Evolutionary conservation across 2,797 vertebrate species (phyloP).

Genomic region (Megalops cyprinoides): DNA sequence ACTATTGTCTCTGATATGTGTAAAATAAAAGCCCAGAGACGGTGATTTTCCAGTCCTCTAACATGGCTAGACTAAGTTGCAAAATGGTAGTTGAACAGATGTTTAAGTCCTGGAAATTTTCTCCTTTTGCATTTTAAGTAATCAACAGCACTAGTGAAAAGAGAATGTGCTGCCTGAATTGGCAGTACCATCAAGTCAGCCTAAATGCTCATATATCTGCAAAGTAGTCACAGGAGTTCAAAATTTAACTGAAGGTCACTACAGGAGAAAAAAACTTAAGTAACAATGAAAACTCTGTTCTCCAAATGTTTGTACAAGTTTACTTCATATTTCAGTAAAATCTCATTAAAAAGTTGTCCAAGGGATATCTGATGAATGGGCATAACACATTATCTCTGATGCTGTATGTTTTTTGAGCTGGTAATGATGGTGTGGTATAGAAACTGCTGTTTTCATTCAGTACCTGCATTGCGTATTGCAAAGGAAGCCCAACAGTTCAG

Average conservation of each 20-base stretch:
- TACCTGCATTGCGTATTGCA: constrained; percentile 82
- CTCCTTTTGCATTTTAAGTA: neutral
- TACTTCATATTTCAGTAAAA: constrained; percentile 4
- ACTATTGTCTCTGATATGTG: neutral
- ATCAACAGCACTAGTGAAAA: neutral
- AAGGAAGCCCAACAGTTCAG: constrained; percentile 83
- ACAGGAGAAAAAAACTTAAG: neutral
- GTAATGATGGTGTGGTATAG: constrained; percentile 31
- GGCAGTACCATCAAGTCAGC: neutral
- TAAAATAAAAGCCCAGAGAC: neutral
- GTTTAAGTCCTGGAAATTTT: neutral
- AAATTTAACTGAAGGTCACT: neutral
- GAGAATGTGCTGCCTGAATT: neutral
- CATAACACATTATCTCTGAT: constrained; percentile 1
- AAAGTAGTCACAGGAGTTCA: constrained; percentile 5
- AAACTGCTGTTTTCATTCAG: constrained; percentile 63
- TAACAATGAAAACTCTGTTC: neutral
- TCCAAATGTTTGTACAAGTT: neutral
- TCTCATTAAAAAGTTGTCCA: constrained; percentile 13
- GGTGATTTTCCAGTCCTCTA: neutral
- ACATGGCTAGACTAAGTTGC: neutral
- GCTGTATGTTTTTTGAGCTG: neutral
- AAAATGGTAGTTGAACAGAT: neutral
- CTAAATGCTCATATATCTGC: neutral
- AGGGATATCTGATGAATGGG: constrained; percentile 12